Evolutionary conservation across 2,113 vertebrate species (phyloP).

Genomic region (Psammodynastes pulverulentus): DNA sequence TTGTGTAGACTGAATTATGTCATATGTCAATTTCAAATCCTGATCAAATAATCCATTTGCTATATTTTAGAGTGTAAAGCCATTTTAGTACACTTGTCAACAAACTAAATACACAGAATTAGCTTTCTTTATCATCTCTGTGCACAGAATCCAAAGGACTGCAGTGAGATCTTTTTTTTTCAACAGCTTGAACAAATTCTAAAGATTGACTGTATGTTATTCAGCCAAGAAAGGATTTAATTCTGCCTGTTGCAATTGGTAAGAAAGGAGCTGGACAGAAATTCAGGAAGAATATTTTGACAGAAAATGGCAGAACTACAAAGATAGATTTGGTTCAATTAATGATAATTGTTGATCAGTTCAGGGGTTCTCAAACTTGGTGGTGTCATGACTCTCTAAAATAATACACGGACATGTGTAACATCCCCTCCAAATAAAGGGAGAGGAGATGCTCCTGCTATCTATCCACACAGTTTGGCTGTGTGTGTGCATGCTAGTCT

Average conservation of each 20-base stretch:
- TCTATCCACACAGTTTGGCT: too few species aligned
- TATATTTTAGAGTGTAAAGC: neutral
- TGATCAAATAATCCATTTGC: neutral
- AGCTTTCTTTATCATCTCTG: neutral
- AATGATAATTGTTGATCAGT: neutral
- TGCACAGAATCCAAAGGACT: neutral
- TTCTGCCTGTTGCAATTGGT: neutral
- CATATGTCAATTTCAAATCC: neutral
- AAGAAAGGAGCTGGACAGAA: neutral
- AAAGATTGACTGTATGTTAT: too few species aligned
- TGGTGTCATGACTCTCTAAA: neutral
- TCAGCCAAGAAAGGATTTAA: neutral
- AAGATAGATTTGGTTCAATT: neutral
- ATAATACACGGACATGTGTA: neutral
- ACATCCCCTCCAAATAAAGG: neutral
- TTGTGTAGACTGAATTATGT: neutral
- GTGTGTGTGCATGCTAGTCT: too few species aligned
- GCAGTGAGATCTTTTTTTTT: neutral
- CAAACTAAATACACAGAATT: neutral
- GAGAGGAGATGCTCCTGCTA: too few species aligned
- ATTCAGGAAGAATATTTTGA: neutral
- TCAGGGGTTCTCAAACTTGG: neutral
- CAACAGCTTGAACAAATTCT: neutral
- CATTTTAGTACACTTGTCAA: neutral
- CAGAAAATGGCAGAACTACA: neutral